These are phyloP conservation scores for Phortica variegata DNA, from an alignment of 1,140 invertebrate genomes.

Conservation along the genomic window DNA sequence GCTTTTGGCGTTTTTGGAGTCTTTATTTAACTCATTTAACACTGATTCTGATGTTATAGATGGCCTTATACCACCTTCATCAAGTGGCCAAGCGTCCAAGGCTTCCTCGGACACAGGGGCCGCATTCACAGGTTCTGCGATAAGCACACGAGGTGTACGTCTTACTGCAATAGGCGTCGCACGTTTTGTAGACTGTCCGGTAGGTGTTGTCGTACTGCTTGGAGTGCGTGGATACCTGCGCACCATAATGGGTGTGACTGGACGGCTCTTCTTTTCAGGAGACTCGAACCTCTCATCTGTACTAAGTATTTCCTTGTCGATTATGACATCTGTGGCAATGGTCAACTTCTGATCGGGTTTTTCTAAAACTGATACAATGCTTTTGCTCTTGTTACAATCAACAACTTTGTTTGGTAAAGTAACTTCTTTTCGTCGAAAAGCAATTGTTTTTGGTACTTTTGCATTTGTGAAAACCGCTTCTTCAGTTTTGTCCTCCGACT, in stretches of 20 bases:
- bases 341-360: conserved; percentile 7
- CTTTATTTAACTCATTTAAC: background rate
- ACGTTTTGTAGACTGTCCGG: conserved; percentile 23
- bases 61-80: conserved; percentile 15
- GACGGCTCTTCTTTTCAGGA: conserved; percentile 41
- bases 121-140: conserved; percentile 24
- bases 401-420: conserved; percentile 6
- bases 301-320: conserved; percentile 52
- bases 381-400: background rate
- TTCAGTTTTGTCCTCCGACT: conserved; percentile 16
- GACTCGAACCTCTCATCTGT: conserved; percentile 52
- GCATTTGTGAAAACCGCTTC: conserved; percentile 18
- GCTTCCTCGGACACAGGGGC: conserved; percentile 59
- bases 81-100: conserved; percentile 61
- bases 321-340: conserved; percentile 17
- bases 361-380: conserved; percentile 9
- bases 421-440: conserved; percentile 19
- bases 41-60: background rate
- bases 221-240: conserved; percentile 42
- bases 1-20: conserved; percentile 1
- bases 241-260: conserved; percentile 44
- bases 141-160: conserved; percentile 37
- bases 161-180: conserved; percentile 48
- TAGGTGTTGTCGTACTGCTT: conserved; percentile 27
- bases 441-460: conserved; percentile 18